Evolutionary conservation across 1,140 invertebrate species (phyloP), one percentile per base, ranked within the genome.

Genomic region (Cyphomyrmex costatus): DNA sequence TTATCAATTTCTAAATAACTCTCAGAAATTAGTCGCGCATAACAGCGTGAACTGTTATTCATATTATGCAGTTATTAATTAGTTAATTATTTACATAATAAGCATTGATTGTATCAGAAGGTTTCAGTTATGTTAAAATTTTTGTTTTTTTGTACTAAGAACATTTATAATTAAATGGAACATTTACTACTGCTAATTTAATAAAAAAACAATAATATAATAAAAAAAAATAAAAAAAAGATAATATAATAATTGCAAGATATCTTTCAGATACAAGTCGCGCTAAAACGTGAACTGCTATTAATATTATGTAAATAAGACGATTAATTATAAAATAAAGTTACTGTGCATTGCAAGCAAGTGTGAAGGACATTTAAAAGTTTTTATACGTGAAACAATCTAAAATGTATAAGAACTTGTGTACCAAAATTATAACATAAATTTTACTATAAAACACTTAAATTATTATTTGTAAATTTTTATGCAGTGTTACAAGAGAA

Each of bases 231-330:
- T 51, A 14, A 30, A 27, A n/a, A 61, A 27, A 61, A n/a, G 24
- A 8, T 58, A 58, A 58, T 58, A n/a, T 61, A 61, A 8, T 61
- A 12, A 24, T 46, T 46, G 12, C 12, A 46, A 46, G 42, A 46
- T 27, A 16, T 27, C 27, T 3, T 61, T 61, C 60, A 61, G 21
- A 61, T 61, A 61, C 3, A 61, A 61, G 27, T 61, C 60, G 60
- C 60, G 60, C 60, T 27, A 27, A 61, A 4, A 10, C 60, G 60
- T 61, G 60, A 61, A 61, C 60, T 61, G 60, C 24, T 30, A 14
- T 61, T 16, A 21, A 30, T 61, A 30, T 61, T 61, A 61, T 61
- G 60, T 61, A 61, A 61, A 61, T 61, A 61, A 61, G 24, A 30
- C 14, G 14, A 61, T 61, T 16, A 61, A 30, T 61, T 61, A 61